phyloP scores from a whole-genome alignment of 2,888 invertebrate genomes.

The Nymphalis urticae region DNA sequence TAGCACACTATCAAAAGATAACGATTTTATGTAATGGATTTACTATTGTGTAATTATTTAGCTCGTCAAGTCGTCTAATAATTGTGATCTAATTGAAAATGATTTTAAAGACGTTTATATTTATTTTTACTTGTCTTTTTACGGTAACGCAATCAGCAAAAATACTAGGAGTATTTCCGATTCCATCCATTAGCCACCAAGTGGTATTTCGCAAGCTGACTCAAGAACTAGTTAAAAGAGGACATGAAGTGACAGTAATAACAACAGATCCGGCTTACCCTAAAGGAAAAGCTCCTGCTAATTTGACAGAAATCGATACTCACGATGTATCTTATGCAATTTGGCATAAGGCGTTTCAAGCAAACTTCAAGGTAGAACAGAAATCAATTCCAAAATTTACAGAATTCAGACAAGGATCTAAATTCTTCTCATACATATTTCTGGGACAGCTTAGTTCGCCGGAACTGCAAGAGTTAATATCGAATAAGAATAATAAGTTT shows the following conservation, averaged over 20 bases:
- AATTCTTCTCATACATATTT: constrained; percentile 31
- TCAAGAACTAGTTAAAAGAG: constrained; percentile 53
- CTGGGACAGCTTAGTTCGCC: constrained; percentile 30
- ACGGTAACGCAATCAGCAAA: constrained; percentile 22
- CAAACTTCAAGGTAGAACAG: not conserved
- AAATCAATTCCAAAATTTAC: not conserved
- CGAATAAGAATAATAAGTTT: constrained; percentile 43
- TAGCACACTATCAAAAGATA: no score
- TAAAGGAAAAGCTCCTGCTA: constrained; percentile 49
- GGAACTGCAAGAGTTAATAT: constrained; percentile 43
- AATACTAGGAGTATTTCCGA: constrained; percentile 55
- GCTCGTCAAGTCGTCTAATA: no score
- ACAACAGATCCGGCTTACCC: constrained; percentile 52
- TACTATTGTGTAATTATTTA: no score
- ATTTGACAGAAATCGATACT: constrained; percentile 55
- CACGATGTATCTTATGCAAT: constrained; percentile 50
- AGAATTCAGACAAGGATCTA: not conserved
- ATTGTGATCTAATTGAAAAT: no score
- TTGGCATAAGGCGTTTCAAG: not conserved
- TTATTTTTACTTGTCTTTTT: no score
- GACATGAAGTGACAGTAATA: constrained; percentile 59
- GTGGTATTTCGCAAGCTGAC: constrained; percentile 49
- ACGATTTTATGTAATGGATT: no score
- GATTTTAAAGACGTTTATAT: no score
- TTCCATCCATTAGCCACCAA: constrained; percentile 58